Base-by-base conservation (phyloP, 2,888 invertebrate genomes). In the Papilio gigon region DNA sequence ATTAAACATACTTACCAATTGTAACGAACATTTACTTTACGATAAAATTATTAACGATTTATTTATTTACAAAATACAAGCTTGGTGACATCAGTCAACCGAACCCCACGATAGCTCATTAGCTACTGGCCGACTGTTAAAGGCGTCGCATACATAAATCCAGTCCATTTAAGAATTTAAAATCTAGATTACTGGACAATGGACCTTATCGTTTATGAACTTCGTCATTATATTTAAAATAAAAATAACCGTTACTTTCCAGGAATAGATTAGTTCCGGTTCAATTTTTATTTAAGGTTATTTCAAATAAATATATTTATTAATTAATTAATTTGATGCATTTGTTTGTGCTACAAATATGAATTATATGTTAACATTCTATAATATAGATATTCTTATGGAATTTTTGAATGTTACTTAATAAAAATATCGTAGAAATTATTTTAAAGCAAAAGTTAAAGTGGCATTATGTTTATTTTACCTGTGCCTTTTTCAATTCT, bases 1-100 rank as follows among this genome's bases (percentile, higher is more conserved):
- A 27, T 47, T 20, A 56, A 56, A 27, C 42, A 37, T 22, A 59
- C 66, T 66, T 27, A 66, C 66, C 60, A 35, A 37, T 12, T 58
- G 44, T 33, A 25, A n/a, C 22, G 9, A 11, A 56, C 27, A 56
- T 56, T 56, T 56, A 56, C 27, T 27, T 27, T 2, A n/a, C n/a
- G 17, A 56, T 30, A 56, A 56, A 9, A 30, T 8, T 17, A 56
- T n/a, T 53, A 56, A 27, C 27, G 6, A 14, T 30, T 30, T 30
- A 17, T 30, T 56, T 53, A 17, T 53, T 53, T 27, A 27, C 30
- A 56, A 56, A 30, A 53, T 14, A 8, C n/a, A 27, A 53, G 8
- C 14, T 27, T 6, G 25, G 22, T 56, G 53, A 56, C 53, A 30
- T 30, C 27, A 56, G 30, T 30, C 53, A 8, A n/a, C 25, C 53